Conservation (phyloP, 2,797 vertebrate genomes). For the Acipenser ruthenus region DNA sequence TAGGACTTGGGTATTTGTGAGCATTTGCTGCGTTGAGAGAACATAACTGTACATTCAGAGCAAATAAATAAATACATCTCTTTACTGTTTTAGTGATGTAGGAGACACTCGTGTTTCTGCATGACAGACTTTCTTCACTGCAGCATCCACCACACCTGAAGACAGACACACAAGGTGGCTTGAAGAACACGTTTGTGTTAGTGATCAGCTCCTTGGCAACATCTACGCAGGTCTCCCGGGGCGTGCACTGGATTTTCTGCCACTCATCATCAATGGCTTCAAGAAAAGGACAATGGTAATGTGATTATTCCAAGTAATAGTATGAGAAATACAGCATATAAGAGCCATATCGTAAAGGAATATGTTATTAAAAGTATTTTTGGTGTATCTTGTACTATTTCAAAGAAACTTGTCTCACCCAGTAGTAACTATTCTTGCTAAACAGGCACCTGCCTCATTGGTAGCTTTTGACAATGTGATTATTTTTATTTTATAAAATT, state of each 20-base stretch:
- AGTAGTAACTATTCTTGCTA: no score
- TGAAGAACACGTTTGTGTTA: conserved; percentile 83
- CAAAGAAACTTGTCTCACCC: no score
- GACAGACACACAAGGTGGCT: conserved; percentile 87
- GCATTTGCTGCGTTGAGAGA: no score
- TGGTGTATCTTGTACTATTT: neutral
- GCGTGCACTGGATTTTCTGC: conserved; percentile 89
- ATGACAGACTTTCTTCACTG: conserved; percentile 82
- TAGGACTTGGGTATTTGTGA: neutral
- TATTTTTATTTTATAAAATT: no score
- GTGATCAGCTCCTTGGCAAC: conserved; percentile 85
- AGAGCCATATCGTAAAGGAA: conserved; percentile 7
- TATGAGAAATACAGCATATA: conserved; percentile 19
- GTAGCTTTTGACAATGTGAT: no score
- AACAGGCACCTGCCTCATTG: no score
- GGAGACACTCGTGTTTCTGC: conserved; percentile 78
- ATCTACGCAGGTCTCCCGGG: conserved; percentile 86
- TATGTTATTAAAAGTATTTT: neutral
- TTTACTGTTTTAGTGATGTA: conserved; percentile 90
- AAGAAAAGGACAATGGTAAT: neutral
- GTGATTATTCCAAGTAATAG: no score
- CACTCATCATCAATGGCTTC: conserved; percentile 92
- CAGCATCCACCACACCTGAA: conserved; percentile 90
- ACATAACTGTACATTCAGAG: neutral
- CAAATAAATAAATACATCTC: conserved; percentile 3